Evolutionary conservation across 2,113 vertebrate genomes (phyloP).

Genomic region (Thinocorus orbignyianus): DNA sequence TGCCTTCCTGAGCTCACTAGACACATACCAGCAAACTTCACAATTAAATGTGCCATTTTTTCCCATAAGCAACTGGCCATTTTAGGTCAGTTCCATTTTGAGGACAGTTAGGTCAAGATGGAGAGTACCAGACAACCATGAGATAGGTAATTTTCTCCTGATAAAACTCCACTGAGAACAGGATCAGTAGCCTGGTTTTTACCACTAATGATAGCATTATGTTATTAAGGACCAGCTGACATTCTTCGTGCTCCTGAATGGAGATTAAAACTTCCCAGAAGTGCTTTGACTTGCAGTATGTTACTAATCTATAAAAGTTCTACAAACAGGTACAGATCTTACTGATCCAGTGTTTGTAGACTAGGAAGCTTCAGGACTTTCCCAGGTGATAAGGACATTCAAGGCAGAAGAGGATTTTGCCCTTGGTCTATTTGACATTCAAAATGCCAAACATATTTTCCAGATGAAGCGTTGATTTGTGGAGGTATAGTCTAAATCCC

Average conservation of each 20-base stretch:
- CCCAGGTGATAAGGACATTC: not conserved
- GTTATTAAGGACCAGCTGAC: not conserved
- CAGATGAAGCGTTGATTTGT: not conserved
- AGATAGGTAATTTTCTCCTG: not conserved
- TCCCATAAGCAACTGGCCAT: not conserved
- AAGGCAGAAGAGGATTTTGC: not conserved
- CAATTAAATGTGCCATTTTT: not conserved
- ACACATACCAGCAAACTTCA: not conserved
- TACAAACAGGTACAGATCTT: not conserved
- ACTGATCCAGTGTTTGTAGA: not conserved
- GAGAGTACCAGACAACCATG: not conserved
- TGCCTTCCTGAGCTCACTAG: not conserved
- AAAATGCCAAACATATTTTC: slow-evolving; percentile 3
- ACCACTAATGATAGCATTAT: not conserved
- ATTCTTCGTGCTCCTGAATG: not conserved
- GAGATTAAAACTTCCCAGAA: not conserved
- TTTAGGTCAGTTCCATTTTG: not conserved
- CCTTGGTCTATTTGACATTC: not conserved
- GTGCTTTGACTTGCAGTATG: not conserved
- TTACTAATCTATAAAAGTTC: not conserved
- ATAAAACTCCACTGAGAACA: not conserved
- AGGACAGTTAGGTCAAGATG: not conserved
- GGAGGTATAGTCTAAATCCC: not conserved
- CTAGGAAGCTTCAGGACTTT: not conserved
- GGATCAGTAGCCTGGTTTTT: not conserved